phyloP scores from a whole-genome alignment of 2,888 invertebrate genomes.

The Polyommatus icarus region DNA sequence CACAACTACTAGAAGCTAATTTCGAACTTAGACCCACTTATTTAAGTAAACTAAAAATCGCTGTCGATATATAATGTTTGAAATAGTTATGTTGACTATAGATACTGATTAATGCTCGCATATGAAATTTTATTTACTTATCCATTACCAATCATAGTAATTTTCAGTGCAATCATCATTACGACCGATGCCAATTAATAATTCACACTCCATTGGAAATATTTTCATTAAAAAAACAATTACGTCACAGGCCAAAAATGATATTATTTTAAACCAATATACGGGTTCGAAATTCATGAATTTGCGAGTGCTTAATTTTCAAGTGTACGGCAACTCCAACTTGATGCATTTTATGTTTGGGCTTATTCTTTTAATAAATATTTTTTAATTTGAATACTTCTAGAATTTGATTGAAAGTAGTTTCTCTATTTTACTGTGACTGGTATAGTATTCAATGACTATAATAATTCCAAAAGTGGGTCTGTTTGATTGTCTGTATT shows the following conservation, averaged over 20 bases:
- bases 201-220: neutral
- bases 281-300: slow-evolving; percentile 26
- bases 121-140: slow-evolving; percentile 7
- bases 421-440: too few species aligned
- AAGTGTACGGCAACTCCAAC: slow-evolving; percentile 22
- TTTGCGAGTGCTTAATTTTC: slow-evolving; percentile 32
- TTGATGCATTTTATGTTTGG: slow-evolving; percentile 29
- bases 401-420: too few species aligned
- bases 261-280: slow-evolving; percentile 30
- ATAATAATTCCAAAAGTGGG: too few species aligned
- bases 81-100: neutral
- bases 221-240: slow-evolving; percentile 31
- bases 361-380: neutral
- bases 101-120: neutral
- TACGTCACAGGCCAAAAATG: slow-evolving; percentile 3
- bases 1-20: too few species aligned
- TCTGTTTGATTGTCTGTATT: too few species aligned
- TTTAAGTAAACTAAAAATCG: neutral
- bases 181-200: slow-evolving; percentile 18
- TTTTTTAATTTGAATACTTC: too few species aligned
- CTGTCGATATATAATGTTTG: neutral
- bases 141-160: slow-evolving; percentile 11
- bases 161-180: slow-evolving; percentile 13
- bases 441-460: too few species aligned
- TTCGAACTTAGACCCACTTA: neutral